Base-by-base conservation (phyloP, 2,113 vertebrate genomes). In the Silurus meridionalis region DNA sequence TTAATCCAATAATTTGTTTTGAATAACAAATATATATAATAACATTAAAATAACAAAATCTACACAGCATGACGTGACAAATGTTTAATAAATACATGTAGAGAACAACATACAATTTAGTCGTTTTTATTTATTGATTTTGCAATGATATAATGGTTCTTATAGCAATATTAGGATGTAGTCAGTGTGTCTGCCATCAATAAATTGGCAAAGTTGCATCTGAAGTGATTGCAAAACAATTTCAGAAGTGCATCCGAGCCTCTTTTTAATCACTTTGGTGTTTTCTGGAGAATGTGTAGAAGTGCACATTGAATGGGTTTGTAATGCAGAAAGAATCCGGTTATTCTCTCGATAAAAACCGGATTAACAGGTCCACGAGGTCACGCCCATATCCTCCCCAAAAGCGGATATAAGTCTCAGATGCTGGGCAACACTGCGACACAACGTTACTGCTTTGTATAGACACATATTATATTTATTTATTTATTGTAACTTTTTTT, bases 301-400 rank as follows among this genome's bases (percentile, higher is more conserved):
- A 50, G 86, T 75, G 53, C 57, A 8, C 2, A 25, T 0, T 17
- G 8, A 5, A 3, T 72, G 19, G 90, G 89, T 75, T 89, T n/a
- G 66, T 90, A 91, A 87, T 92, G 88, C 80, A 21, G 78, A 75
- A 83, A 88, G 90, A 89, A 23, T 95, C 91, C 19, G 28, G 87
- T 93, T 92, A 60, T 89, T 63, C 13, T 69, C 15, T 14, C 13
- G 19, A 82, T 77, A 91, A 91, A 87, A 89, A 77, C 92, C 69
- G n/a, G 92, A 89, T 84, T 79, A 90, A 92, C 94, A 85, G 90
- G 94, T 94, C 90, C n/a, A 21, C 7, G n/a, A 78, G 64, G 90
- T 28, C 86, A 92, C 93, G 91, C 93, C 93, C 88, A 37, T 81
- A 0, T 80, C 14, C 78, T 80, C 57, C 75, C 53, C 1, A 2